These are phyloP conservation scores for Pipistrellus pipistrellus DNA, from an alignment of 2,797 vertebrate species.

Conservation along the genomic window DNA sequence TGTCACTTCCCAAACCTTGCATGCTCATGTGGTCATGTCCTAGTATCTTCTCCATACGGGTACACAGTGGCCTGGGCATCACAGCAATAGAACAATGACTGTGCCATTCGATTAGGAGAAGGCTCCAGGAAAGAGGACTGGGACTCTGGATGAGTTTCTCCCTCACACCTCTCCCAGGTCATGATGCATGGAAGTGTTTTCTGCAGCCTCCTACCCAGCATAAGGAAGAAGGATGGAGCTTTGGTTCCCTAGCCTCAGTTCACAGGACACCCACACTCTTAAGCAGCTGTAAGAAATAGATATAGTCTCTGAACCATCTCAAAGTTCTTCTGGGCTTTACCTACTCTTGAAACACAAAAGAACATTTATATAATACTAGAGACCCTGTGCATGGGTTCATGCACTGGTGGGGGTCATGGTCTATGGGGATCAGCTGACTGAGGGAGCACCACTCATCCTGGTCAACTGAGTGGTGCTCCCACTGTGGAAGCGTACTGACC, in stretches of 20 bases:
- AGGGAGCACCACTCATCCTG: no score
- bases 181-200: neutral
- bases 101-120: neutral
- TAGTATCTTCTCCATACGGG: neutral
- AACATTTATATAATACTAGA: neutral
- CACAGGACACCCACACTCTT: neutral
- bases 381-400: no score
- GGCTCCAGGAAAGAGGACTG: neutral
- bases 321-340: conserved; percentile 20
- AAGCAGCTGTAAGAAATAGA: neutral
- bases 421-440: no score
- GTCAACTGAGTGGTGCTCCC: no score
- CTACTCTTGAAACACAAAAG: conserved; percentile 48
- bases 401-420: no score
- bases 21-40: neutral
- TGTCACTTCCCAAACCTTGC: neutral
- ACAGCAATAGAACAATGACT: neutral
- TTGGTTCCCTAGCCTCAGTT: neutral
- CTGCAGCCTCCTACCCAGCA: neutral
- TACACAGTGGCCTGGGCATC: neutral
- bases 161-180: neutral
- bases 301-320: neutral
- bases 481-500: no score
- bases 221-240: neutral
- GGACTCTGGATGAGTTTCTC: neutral